These are phyloP conservation scores for Zaprionus africanus DNA, from an alignment of 1,140 invertebrate genomes.

Conservation along the genomic window DNA sequence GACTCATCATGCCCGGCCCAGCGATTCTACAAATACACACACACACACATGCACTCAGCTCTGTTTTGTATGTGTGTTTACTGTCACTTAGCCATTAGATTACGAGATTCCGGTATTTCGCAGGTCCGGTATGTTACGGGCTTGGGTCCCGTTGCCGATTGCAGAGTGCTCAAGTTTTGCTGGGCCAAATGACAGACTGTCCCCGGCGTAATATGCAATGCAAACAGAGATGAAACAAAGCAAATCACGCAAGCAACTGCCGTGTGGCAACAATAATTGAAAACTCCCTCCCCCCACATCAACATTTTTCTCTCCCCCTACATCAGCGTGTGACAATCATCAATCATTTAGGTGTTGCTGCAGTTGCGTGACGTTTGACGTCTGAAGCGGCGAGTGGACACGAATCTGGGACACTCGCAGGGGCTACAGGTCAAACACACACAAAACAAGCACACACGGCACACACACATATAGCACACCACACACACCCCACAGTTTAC, in stretches of 20 bases:
- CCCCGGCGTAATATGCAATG: slow-evolving; percentile 39
- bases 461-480: not conserved
- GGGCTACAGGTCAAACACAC: slow-evolving; percentile 17
- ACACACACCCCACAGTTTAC: not conserved
- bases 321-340: slow-evolving; percentile 61
- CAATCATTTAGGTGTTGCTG: slow-evolving; percentile 70
- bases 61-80: slow-evolving; percentile 43
- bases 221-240: slow-evolving; percentile 57
- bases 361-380: slow-evolving; percentile 37
- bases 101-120: not conserved
- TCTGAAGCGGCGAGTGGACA: not conserved
- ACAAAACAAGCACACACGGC: not conserved
- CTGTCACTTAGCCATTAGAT: slow-evolving; percentile 61
- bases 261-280: slow-evolving; percentile 71
- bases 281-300: slow-evolving; percentile 40
- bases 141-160: not conserved
- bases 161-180: slow-evolving; percentile 14
- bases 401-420: slow-evolving; percentile 25
- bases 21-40: slow-evolving; percentile 7
- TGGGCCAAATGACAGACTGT: slow-evolving; percentile 62
- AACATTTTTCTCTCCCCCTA: not conserved
- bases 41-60: not conserved
- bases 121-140: not conserved
- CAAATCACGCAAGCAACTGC: slow-evolving; percentile 66
- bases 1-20: slow-evolving; percentile 57